phyloP scores from a whole-genome alignment of 2,113 vertebrate genomes.

The Clarias gariepinus region DNA sequence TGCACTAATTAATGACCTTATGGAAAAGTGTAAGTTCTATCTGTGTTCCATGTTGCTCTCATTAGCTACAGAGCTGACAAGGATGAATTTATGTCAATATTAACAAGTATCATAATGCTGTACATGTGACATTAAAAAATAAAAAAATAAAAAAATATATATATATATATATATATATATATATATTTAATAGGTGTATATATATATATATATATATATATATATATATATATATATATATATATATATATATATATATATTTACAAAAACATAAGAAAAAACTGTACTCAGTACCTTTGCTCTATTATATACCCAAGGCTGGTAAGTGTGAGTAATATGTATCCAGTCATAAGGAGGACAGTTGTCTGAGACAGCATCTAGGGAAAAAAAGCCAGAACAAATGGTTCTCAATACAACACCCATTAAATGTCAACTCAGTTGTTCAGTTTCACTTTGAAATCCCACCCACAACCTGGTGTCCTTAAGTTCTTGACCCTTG shows the following conservation, averaged over 20 bases:
- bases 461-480: not conserved
- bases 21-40: not conserved
- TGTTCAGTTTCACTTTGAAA: not conserved
- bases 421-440: not conserved
- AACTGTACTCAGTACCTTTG: slow-evolving; percentile 72
- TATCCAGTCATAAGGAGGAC: slow-evolving; percentile 78
- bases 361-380: slow-evolving; percentile 74
- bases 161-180: too few relatives aligned
- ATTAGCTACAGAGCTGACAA: not conserved
- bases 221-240: too few relatives aligned
- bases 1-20: not conserved
- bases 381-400: slow-evolving; percentile 5
- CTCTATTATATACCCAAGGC: slow-evolving; percentile 83
- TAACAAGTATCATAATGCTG: not conserved
- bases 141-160: too few relatives aligned
- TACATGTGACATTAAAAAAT: not conserved
- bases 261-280: not conserved
- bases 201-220: too few relatives aligned
- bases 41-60: not conserved
- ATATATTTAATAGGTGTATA: too few relatives aligned
- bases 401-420: not conserved
- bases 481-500: not conserved
- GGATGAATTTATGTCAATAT: not conserved
- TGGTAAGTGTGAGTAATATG: slow-evolving; percentile 84
- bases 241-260: too few relatives aligned